These are phyloP conservation scores for Struthidea cinerea DNA, from an alignment of 2,113 vertebrate genomes.

Conservation along the genomic window DNA sequence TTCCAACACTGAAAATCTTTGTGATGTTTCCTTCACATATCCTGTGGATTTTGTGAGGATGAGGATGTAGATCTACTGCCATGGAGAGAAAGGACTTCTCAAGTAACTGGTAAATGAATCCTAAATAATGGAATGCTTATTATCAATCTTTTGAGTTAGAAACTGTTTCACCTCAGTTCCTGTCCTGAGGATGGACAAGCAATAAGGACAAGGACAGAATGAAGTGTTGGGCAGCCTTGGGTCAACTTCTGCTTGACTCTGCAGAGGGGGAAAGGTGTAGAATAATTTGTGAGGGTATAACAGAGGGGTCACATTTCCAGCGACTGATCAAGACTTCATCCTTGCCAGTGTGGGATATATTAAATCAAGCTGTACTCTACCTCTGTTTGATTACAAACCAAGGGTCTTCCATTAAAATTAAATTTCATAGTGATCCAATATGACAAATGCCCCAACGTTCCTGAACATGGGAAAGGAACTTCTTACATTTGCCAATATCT, in stretches of 20 bases:
- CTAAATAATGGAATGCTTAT: not conserved
- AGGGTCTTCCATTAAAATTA: not conserved
- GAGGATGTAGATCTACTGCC: not conserved
- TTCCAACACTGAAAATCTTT: not conserved
- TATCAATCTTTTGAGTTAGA: accelerated
- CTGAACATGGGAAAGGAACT: not conserved
- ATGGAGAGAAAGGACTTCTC: not conserved
- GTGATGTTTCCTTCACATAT: not conserved
- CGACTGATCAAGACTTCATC: not conserved
- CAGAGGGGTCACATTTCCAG: accelerated
- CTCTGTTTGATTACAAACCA: not conserved
- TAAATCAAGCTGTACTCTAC: not conserved
- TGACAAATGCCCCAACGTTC: not conserved
- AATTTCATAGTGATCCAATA: not conserved
- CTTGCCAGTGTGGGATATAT: not conserved
- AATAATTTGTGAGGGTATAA: not conserved
- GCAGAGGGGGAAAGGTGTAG: accelerated
- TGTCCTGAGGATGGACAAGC: not conserved
- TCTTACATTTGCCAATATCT: not conserved
- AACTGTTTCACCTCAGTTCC: not conserved
- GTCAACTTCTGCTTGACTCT: not conserved
- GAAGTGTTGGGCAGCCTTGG: not conserved
- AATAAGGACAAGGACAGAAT: not conserved
- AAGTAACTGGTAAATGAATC: not conserved
- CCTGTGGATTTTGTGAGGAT: not conserved